Conservation (phyloP, 2,888 invertebrate genomes). For the Agrilus mali region DNA sequence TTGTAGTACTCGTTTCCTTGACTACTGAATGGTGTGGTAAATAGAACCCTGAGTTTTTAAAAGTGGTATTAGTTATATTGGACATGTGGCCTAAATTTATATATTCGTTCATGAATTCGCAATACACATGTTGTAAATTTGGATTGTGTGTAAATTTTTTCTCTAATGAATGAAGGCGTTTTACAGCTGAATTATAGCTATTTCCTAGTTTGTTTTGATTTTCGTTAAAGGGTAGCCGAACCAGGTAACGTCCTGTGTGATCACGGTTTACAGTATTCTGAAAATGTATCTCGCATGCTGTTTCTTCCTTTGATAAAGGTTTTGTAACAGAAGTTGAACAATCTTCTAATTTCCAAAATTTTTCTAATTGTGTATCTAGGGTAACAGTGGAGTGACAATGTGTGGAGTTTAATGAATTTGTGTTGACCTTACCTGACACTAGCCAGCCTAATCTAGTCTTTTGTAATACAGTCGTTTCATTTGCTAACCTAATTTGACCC, state of each 20-base stretch:
- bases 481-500: neutral
- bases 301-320: neutral
- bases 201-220: neutral
- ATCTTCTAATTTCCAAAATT: slow-evolving; percentile 2
- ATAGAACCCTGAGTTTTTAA: neutral
- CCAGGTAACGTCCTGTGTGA: neutral
- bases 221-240: neutral
- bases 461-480: neutral
- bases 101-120: slow-evolving; percentile 2
- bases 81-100: neutral
- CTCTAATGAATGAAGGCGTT: neutral
- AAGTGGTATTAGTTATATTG: slow-evolving; percentile 3
- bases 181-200: no score
- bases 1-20: neutral
- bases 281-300: slow-evolving; percentile 3
- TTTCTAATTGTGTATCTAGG: no score
- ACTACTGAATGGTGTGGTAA: neutral
- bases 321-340: neutral
- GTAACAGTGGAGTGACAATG: neutral
- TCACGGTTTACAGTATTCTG: neutral
- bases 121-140: neutral
- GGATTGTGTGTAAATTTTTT: neutral
- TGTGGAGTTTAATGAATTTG: neutral
- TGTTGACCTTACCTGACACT: neutral
- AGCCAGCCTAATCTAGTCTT: neutral